Evolutionary conservation across 2,113 vertebrate genomes (phyloP), one percentile per base, ranked within the genome.

Genomic region (Promerops cafer): DNA sequence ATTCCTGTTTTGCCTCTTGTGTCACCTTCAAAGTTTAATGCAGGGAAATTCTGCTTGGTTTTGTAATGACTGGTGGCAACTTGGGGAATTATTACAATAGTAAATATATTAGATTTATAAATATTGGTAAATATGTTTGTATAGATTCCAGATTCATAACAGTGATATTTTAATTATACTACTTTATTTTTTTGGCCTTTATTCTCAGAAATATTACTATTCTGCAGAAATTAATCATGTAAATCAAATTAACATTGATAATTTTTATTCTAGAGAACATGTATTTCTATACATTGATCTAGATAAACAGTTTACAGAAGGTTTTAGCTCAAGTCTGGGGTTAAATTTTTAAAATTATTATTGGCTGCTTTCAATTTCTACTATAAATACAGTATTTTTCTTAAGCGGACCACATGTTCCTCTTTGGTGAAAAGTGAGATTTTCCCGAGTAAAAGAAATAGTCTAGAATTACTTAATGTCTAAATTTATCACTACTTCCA

Each of bases 221-320:
- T 97, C 93, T 98, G 94, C 86, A 97, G 93, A 96, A 97, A 97
- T 97, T 96, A 97, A 87, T 97, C 17, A 97, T 89, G 80, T 69
- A 91, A 94, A 98, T 97, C 83, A 91, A 97, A 95, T 98, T 97
- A 90, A 83, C 87, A 97, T 98, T 69, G 97, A 98, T 92, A 11
- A 11, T 45, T 93, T 95, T 89, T 89, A 94, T 80, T 80, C 75
- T 52, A 60, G 81, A 60, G 61, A 85, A 74, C 1, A 23, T 65
- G 14, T 59, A 26, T 64, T 77, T 90, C 60, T 89, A 40, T 33
- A 26, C 18, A 84, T 92, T 93, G 64, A 83, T 95, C 90, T 74
- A 74, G 42, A 16, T 40, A 37, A 96, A 95, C 66, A 65, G 14
- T 24, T 59, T 74, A 52, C n/a, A 79, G 54, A 90, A 89, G 8